Percentiles rank a stretch among this genome's conserved stretches.
phyloP scores from a whole-genome alignment of 1,140 invertebrate species.

The Bradynema listronoti region DNA sequence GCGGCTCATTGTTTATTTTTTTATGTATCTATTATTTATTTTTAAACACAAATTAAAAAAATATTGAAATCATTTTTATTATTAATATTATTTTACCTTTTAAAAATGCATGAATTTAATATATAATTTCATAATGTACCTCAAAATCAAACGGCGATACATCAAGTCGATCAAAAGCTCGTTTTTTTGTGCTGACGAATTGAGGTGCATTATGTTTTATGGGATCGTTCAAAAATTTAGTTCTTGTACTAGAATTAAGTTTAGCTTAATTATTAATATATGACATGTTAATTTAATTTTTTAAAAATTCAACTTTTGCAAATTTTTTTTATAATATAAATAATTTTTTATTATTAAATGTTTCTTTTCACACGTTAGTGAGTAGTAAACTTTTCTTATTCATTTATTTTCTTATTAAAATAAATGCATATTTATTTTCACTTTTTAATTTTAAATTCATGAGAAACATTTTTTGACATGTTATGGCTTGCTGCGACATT shows the following conservation, averaged over 20 bases:
- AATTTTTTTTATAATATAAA: neutral
- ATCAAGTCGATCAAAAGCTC: slow-evolving; percentile 17
- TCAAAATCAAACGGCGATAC: slow-evolving; percentile 18
- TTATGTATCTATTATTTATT: neutral
- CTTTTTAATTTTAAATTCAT: neutral
- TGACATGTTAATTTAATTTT: neutral
- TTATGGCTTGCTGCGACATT: too few relatives aligned
- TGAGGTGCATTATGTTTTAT: neutral
- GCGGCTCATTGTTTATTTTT: neutral
- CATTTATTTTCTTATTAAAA: too few relatives aligned
- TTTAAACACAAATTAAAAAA: neutral
- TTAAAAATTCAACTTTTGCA: neutral
- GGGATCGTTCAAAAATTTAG: neutral
- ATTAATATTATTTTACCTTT: too few relatives aligned
- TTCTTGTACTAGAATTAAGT: neutral
- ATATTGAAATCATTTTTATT: neutral
- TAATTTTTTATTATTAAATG: neutral
- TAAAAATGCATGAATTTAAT: too few relatives aligned
- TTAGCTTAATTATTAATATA: neutral
- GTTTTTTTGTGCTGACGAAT: neutral
- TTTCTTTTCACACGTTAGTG: neutral
- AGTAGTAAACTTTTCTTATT: neutral
- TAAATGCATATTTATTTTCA: neutral
- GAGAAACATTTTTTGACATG: neutral
- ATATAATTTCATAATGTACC: neutral